Evolutionary conservation across 2,797 vertebrate genomes (phyloP).

Genomic region (Peromyscus nudipes): DNA sequence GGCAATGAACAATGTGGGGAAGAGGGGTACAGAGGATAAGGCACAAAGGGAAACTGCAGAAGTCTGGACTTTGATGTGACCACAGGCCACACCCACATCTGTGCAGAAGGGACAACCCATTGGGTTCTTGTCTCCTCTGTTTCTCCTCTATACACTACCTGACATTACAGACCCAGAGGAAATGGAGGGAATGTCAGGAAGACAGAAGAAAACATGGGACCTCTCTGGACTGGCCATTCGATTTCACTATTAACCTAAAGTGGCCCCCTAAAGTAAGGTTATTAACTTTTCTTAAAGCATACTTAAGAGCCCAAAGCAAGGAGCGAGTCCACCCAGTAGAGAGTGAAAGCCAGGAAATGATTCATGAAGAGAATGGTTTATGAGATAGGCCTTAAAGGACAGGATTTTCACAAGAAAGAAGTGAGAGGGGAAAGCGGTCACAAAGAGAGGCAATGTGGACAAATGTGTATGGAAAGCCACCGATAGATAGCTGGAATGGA

Average conservation of each 20-base stretch:
- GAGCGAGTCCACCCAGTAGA: neutral
- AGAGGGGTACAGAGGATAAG: neutral
- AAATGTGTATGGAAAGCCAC: neutral
- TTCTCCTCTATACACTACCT: neutral
- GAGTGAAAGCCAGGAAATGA: neutral
- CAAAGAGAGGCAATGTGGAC: neutral
- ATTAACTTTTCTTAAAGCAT: neutral
- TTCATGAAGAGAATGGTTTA: neutral
- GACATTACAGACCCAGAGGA: neutral
- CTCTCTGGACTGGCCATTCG: neutral
- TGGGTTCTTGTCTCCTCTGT: neutral
- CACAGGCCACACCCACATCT: too few relatives aligned
- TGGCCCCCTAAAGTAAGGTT: neutral
- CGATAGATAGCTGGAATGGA: neutral
- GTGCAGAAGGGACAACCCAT: too few relatives aligned
- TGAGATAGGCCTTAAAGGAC: neutral
- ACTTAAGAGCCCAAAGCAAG: neutral
- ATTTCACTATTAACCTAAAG: neutral
- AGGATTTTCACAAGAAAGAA: neutral
- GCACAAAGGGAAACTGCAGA: neutral
- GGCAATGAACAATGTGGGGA: too few relatives aligned
- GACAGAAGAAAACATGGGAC: neutral
- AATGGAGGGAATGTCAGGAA: neutral
- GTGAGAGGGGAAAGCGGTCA: neutral
- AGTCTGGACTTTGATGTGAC: neutral